Evolutionary conservation across 2,888 invertebrate genomes (phyloP), one percentile per base, ranked within the genome.

Genomic region (Cheilosia pagana): DNA sequence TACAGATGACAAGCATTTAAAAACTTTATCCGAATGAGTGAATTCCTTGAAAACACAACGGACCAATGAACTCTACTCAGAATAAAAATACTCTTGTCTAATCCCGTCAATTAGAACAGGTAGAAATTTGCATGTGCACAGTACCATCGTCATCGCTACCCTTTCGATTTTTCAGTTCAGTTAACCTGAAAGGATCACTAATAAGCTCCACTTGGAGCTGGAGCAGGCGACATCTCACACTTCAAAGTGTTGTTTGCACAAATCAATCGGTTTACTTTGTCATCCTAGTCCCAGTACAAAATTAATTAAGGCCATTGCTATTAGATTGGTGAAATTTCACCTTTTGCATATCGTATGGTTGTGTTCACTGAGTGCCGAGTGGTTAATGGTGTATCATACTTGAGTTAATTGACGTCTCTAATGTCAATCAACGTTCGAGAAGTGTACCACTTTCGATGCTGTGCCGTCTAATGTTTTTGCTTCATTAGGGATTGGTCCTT

Each of bases 331-430:
- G 35, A 59, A 39, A 41, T 50, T 50, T 52, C 60, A 60, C 53
- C 72, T 43, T 39, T 39, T 65, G 8, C 8, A 31, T n/a, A 35
- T 41, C 4, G 19, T 19, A 50, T 52, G n/a, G n/a, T n/a, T n/a
- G n/a, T n/a, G 31, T 25, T 23, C 16, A 14, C 50, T 12, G 19
- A 59, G 41, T 31, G 28, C 39, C 62, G 16, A 62, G 72, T 62
- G 52, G 52, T 62, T 62, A 72, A 72, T 62, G 62, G 43, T 23
- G 62, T 72, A 45, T 43, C 72, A 62, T 41, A 72, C 25, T 72
- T 52, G 21, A n/a, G 21, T 43, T 62, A 62, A 72, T 72, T 72
- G 72, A 72, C 60, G 53, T 72, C 43, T 62, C 62, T 62, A 31
- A 62, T 72, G 72, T 72, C 62, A 71, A 52, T 60, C 25, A 39